Percentiles rank a stretch among this genome's conserved stretches.
phyloP scores from a whole-genome alignment of 2,888 invertebrate species.

The Charanyca ferruginea region DNA sequence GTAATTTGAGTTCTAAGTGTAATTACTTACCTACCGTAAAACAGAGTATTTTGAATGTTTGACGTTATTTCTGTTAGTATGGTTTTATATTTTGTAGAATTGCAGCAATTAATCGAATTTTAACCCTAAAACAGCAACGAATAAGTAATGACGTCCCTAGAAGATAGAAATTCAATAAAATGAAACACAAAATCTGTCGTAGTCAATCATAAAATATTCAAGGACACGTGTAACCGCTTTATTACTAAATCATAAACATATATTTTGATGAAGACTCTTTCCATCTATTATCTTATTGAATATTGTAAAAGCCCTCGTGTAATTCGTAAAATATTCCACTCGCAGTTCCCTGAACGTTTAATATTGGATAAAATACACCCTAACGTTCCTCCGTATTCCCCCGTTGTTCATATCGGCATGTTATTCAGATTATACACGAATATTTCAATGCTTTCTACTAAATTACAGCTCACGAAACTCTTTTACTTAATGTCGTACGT shows the following conservation, averaged over 20 bases:
- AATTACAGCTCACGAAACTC: conserved; percentile 90
- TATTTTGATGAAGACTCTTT: conserved; percentile 72
- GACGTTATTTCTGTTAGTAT: not conserved
- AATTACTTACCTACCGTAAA: conserved; percentile 4
- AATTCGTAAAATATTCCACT: conserved; percentile 88
- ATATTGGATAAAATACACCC: conserved; percentile 90
- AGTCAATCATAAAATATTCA: conserved; percentile 57
- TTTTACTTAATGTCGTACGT: conserved; percentile 86
- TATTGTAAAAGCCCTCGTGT: conserved; percentile 85
- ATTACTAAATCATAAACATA: conserved; percentile 64
- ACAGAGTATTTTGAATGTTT: conserved; percentile 7
- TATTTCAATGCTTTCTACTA: conserved; percentile 91
- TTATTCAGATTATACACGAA: conserved; percentile 91
- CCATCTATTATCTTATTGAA: conserved; percentile 85
- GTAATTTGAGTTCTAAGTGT: conserved; percentile 15
- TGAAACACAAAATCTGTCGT: conserved; percentile 19
- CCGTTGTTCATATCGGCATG: conserved; percentile 91
- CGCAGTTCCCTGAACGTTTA: conserved; percentile 88
- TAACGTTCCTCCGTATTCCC: conserved; percentile 86
- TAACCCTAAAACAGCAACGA: not conserved
- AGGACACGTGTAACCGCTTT: conserved; percentile 51
- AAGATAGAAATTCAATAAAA: conserved; percentile 22
- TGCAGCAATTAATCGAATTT: not conserved
- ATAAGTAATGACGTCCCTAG: not conserved
- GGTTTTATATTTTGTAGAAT: not conserved